phyloP scores from a whole-genome alignment of 2,797 vertebrate species.

The Glossophaga mutica region DNA sequence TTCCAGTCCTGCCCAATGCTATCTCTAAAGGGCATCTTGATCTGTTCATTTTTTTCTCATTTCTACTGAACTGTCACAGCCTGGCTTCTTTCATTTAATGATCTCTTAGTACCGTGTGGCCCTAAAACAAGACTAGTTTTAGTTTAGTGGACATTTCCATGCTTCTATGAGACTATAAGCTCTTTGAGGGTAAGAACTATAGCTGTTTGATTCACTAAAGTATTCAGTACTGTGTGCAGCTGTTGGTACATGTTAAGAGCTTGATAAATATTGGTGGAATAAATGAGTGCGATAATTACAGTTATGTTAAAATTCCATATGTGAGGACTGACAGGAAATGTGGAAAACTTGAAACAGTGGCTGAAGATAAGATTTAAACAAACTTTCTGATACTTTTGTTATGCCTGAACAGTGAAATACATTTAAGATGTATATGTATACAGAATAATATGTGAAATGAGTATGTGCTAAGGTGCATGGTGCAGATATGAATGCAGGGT shows the following conservation, averaged over 20 bases:
- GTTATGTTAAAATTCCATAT: background rate
- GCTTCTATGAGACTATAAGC: background rate
- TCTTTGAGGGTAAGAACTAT: background rate
- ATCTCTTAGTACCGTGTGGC: background rate
- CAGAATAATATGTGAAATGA: background rate
- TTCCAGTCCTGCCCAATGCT: background rate
- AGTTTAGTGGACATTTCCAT: background rate
- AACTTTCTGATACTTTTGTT: background rate
- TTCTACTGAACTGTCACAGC: background rate
- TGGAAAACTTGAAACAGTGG: background rate
- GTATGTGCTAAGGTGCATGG: background rate
- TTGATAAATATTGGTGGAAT: constrained; percentile 20
- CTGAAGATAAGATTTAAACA: background rate
- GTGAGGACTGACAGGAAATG: constrained; percentile 19
- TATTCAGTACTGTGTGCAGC: background rate
- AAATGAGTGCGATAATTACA: background rate
- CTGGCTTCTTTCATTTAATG: background rate
- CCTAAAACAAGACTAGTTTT: background rate
- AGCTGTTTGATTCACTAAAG: background rate
- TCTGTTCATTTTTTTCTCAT: background rate
- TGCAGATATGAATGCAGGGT: background rate
- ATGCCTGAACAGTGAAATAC: background rate
- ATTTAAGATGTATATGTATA: background rate
- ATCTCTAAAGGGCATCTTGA: background rate
- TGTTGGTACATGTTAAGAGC: background rate